Evolutionary conservation across 2,797 vertebrate genomes (phyloP).

Genomic region (Darevskia nairensis): DNA sequence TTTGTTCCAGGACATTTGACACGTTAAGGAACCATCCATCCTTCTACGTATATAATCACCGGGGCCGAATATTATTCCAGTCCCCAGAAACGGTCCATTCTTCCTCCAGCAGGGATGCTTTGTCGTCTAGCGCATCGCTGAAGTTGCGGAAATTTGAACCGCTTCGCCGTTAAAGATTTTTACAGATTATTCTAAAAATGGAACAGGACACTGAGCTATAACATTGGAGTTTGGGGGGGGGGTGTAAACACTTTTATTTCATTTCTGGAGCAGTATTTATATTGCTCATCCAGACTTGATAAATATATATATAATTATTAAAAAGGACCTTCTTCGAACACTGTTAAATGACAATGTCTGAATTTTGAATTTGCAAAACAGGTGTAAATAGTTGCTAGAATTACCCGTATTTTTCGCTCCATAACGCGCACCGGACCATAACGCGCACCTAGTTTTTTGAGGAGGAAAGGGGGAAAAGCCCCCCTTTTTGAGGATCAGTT

Average conservation of each 20-base stretch:
- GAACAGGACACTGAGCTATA: conserved; percentile 84
- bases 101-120: conserved; percentile 84
- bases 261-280: conserved; percentile 85
- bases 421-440: no score
- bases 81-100: conserved; percentile 84
- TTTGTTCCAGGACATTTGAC: conserved; percentile 89
- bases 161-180: conserved; percentile 90
- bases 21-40: conserved; percentile 98
- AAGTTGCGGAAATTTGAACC: conserved; percentile 95
- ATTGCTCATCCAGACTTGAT: conserved; percentile 84
- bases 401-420: no score
- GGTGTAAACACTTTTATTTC: conserved; percentile 78
- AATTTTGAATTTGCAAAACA: conserved; percentile 71
- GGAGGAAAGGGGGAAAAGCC: no score
- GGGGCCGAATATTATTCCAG: conserved; percentile 91
- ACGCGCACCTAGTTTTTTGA: no score
- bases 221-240: conserved; percentile 78
- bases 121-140: conserved; percentile 87
- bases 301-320: conserved; percentile 62
- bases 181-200: conserved; percentile 74
- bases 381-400: conserved; percentile 75
- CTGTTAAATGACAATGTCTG: conserved; percentile 70
- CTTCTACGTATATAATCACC: conserved; percentile 98
- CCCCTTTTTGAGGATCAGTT: no score
- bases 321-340: conserved; percentile 78